Base-by-base conservation (phyloP, 2,888 invertebrate species). In the Erebia aethiops region DNA sequence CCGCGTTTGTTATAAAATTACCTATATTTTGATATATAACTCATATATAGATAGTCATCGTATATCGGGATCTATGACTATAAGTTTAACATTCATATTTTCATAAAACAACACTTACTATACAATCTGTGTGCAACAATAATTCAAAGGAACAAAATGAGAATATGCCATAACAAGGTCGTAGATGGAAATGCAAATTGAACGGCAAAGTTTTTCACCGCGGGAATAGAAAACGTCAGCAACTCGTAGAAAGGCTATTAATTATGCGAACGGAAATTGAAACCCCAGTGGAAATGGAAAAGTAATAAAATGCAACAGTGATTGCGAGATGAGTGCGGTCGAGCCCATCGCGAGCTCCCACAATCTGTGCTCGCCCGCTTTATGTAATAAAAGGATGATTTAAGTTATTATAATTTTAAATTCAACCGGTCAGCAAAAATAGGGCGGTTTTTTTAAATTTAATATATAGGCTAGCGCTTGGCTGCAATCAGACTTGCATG, bases 301-400 rank as follows among this genome's bases (percentile, higher is more conserved):
- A 92, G 92, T 92, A 93, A 92, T 92, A 92, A 92, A 92, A 93
- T 92, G 91, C 91, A 90, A 91, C 90, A 91, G 87, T 88, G 88
- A 90, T 90, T 90, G 88, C 87, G 84, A 87, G 91, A 91, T 88
- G 90, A 91, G 89, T 88, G 83, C 81, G 71, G 77, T 75, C 77
- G 73, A 74, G 72, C 75, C 72, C 76, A 67, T 72, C 71, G 70
- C 82, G 76, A 80, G 77, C 76, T 77, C 76, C 79, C 81, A 75
- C 75, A 76, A 74, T 76, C 74, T 75, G 67, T 63, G 67, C 68
- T 21, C 68, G 21, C 49, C 46, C 57, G 56, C 72, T 58, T 71
- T 71, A 62, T 62, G 60, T 67, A 70, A 72, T 72, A 72, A 61
- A 71, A 72, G 51, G 26, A 49, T 67, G 62, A 70, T 69, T 72